phyloP scores from a whole-genome alignment of 2,888 invertebrate species.

The Spisula solida region DNA sequence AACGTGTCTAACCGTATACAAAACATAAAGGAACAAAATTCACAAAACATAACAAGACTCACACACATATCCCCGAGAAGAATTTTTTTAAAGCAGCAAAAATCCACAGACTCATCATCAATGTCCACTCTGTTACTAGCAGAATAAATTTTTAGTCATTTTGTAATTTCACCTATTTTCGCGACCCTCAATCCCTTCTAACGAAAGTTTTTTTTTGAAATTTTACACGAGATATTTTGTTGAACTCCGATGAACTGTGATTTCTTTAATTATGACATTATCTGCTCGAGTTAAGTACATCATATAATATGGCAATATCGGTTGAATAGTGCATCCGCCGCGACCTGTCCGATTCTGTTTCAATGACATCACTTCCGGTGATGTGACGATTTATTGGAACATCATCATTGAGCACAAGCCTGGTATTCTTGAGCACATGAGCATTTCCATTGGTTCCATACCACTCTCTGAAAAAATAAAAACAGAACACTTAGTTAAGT shows the following conservation, averaged over 20 bases:
- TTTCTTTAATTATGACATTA: neutral
- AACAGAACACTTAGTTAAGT: neutral
- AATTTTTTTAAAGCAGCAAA: neutral
- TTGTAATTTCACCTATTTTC: neutral
- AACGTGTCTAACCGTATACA: neutral
- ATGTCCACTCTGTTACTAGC: neutral
- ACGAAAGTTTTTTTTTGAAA: neutral
- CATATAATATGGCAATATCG: constrained; percentile 40
- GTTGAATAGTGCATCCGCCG: constrained; percentile 1
- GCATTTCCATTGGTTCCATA: constrained; percentile 35
- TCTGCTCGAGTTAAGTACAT: neutral
- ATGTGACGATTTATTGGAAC: constrained; percentile 16
- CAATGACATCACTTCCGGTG: neutral
- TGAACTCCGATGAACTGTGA: constrained; percentile 39
- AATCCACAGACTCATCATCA: constrained; percentile 28
- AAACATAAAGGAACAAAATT: neutral
- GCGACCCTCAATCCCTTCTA: neutral
- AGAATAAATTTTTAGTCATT: neutral
- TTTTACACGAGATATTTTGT: neutral
- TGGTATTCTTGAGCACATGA: neutral
- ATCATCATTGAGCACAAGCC: constrained; percentile 24
- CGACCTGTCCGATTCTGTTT: neutral
- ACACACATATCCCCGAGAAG: neutral
- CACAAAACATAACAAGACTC: neutral
- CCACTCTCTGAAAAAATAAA: neutral